Conservation (phyloP, 2,888 invertebrate genomes). For the Neoaliturus tenellus region DNA sequence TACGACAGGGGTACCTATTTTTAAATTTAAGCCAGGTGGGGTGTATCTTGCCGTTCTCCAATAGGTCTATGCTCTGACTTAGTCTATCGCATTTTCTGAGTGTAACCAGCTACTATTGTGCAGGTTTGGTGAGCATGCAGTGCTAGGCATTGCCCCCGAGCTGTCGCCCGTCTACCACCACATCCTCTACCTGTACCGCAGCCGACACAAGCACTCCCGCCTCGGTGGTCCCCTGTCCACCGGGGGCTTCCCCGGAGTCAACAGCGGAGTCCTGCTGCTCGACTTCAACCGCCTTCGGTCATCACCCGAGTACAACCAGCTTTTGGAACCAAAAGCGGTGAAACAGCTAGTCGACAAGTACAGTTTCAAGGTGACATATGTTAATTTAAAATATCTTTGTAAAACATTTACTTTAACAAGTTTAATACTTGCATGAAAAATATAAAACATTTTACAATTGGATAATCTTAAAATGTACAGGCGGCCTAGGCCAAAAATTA, state of each 20-base stretch:
- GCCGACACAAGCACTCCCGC: slow-evolving; percentile 70
- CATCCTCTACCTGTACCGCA: slow-evolving; percentile 79
- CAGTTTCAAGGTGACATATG: slow-evolving; percentile 75
- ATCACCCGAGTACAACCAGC: slow-evolving; percentile 77
- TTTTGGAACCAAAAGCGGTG: slow-evolving; percentile 76
- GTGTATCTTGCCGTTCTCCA: too few relatives aligned
- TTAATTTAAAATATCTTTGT: slow-evolving; percentile 22
- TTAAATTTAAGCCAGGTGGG: too few relatives aligned
- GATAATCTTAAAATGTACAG: too few relatives aligned
- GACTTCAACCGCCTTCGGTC: slow-evolving; percentile 80
- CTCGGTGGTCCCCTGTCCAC: slow-evolving; percentile 70
- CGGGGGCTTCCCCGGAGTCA: slow-evolving; percentile 83
- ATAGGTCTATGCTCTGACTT: too few relatives aligned
- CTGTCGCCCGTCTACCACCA: slow-evolving; percentile 88
- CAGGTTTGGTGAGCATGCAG: slow-evolving; percentile 77
- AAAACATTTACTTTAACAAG: too few relatives aligned
- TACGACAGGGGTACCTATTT: too few relatives aligned
- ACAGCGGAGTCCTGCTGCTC: slow-evolving; percentile 87
- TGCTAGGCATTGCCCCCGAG: slow-evolving; percentile 85
- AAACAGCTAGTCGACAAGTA: slow-evolving; percentile 77
- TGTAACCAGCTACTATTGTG: slow-evolving; percentile 65
- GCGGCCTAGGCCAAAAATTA: too few relatives aligned
- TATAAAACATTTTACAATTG: too few relatives aligned
- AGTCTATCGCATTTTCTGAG: too few relatives aligned
- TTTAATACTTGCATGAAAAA: too few relatives aligned